Evolutionary conservation across 2,888 invertebrate genomes (phyloP).

Genomic region (Nephrotoma appendiculata): DNA sequence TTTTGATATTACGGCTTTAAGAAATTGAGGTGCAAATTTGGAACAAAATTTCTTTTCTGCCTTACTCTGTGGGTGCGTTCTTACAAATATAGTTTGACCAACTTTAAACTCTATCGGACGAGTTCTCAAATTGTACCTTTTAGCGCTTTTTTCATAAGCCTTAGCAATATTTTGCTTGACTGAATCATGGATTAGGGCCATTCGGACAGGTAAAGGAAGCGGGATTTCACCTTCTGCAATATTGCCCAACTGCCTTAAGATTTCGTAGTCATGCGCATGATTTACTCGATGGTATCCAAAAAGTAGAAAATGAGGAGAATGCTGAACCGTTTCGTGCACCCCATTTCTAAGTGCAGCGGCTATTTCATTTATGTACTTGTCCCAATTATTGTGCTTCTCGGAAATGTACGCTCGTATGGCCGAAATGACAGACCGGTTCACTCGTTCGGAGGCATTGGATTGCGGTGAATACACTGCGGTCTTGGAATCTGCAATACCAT

Average conservation of each 20-base stretch:
- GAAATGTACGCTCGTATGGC: neutral
- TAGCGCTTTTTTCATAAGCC: neutral
- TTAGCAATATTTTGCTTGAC: neutral
- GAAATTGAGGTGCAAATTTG: too few relatives aligned
- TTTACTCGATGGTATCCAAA: neutral
- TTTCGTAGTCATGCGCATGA: neutral
- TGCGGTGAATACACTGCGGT: too few relatives aligned
- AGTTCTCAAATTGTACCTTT: neutral
- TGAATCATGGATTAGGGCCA: neutral
- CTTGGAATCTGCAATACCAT: too few relatives aligned
- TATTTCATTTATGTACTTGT: too few relatives aligned
- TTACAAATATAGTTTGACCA: neutral
- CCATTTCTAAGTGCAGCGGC: neutral
- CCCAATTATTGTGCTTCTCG: neutral
- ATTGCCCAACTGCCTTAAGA: too few relatives aligned
- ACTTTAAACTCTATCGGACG: neutral
- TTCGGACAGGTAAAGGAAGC: neutral
- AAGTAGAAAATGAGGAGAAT: neutral
- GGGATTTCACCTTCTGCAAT: neutral
- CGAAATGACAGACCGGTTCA: too few relatives aligned
- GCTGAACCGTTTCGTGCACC: neutral
- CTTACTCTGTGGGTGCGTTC: neutral
- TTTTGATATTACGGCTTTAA: too few relatives aligned
- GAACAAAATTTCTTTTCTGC: neutral
- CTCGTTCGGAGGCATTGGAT: too few relatives aligned